Conservation (phyloP, 2,888 invertebrate genomes). For the Bugula neritina region DNA sequence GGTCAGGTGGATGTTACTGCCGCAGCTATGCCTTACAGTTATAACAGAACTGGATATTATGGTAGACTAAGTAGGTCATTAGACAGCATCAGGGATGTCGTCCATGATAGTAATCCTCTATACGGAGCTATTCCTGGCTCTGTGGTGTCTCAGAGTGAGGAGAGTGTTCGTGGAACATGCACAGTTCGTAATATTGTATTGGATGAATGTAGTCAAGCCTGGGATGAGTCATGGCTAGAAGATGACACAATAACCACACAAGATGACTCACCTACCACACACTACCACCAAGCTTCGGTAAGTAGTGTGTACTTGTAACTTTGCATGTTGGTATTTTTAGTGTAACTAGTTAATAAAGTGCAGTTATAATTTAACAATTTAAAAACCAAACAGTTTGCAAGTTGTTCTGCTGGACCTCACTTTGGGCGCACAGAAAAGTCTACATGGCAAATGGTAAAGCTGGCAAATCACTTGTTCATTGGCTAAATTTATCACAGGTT, state of each 20-base stretch:
- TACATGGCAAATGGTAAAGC: no score
- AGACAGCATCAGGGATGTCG: conserved; percentile 8
- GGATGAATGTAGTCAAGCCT: conserved; percentile 19
- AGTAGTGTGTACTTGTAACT: no score
- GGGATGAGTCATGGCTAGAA: background rate
- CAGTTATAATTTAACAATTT: no score
- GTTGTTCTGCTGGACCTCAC: no score
- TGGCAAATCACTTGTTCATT: no score
- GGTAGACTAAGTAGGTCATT: conserved; percentile 4
- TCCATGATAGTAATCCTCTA: conserved; percentile 9
- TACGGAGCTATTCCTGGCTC: background rate
- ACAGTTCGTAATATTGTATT: conserved; percentile 13
- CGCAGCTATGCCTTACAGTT: background rate
- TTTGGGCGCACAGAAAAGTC: no score
- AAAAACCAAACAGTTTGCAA: no score
- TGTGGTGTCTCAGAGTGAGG: background rate
- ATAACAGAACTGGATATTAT: background rate
- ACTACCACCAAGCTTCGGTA: no score
- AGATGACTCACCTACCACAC: background rate
- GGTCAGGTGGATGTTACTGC: background rate
- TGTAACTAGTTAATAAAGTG: no score
- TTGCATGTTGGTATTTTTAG: no score
- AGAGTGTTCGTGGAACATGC: background rate
- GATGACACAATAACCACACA: background rate
- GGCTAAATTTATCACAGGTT: no score